phyloP scores from a whole-genome alignment of 2,888 invertebrate species.

The Lapara coniferarum region DNA sequence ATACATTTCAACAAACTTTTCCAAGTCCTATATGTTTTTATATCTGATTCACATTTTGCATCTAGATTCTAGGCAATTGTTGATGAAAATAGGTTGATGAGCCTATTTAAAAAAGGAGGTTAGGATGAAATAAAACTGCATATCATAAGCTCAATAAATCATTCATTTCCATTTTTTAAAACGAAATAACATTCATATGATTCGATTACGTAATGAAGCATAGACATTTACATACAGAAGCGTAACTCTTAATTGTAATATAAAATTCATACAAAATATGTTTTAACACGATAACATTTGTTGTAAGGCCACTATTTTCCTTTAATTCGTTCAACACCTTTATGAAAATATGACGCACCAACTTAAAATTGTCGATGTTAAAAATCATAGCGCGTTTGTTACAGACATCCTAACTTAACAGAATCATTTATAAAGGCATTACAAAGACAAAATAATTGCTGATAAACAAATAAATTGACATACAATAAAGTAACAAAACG shows the following conservation, averaged over 20 bases:
- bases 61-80: no score
- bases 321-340: constrained; percentile 20
- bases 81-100: no score
- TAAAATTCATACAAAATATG: constrained; percentile 28
- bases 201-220: constrained; percentile 25
- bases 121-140: constrained; percentile 21
- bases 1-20: no score
- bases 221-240: constrained; percentile 18
- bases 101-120: no score
- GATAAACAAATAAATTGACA: no score
- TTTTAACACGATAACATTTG: constrained; percentile 21
- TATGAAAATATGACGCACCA: constrained; percentile 5
- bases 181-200: constrained; percentile 29
- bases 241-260: constrained; percentile 12
- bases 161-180: constrained; percentile 30
- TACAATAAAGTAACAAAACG: no score
- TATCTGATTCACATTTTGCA: no score
- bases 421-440: not conserved
- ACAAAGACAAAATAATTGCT: not conserved
- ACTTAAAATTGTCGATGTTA: no score
- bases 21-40: no score
- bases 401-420: not conserved
- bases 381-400: not conserved
- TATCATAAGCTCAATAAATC: constrained; percentile 31
- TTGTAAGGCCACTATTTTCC: constrained; percentile 22